These are phyloP conservation scores for Pachyramphus minor DNA, from an alignment of 2,113 vertebrate species.

Conservation along the genomic window DNA sequence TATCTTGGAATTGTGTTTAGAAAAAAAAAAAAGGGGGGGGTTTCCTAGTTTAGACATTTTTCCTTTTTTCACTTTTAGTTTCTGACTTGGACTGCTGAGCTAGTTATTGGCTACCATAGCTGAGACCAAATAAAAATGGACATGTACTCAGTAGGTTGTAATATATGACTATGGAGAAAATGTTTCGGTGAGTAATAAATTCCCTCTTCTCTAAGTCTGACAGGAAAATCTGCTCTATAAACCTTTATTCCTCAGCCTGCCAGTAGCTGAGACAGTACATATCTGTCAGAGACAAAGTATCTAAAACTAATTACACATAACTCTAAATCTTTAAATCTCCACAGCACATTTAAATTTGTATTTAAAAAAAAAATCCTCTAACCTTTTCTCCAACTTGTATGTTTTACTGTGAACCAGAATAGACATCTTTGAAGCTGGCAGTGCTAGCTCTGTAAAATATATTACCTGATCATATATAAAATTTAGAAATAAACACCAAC, in stretches of 20 bases:
- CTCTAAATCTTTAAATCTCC: not conserved
- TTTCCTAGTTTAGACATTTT: too few species aligned
- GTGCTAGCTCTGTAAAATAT: not conserved
- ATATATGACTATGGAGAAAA: not conserved
- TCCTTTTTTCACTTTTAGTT: not conserved
- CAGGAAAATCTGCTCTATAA: not conserved
- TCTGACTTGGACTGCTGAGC: not conserved
- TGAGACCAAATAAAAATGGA: not conserved
- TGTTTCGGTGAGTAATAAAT: not conserved
- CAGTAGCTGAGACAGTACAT: not conserved
- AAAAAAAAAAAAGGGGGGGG: rapidly evolving
- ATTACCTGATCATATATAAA: not conserved
- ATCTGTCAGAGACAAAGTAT: not conserved
- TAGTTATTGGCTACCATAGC: not conserved
- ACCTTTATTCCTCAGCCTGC: not conserved
- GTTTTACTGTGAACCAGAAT: not conserved
- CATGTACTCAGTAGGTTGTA: not conserved
- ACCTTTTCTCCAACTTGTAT: not conserved
- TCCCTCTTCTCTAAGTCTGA: not conserved
- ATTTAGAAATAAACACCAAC: not conserved
- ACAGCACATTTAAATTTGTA: not conserved
- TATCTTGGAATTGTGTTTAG: not conserved
- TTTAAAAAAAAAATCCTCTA: too few species aligned
- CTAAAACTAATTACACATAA: not conserved
- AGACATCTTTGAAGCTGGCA: not conserved